Percentiles rank a stretch among this genome's conserved stretches.
Evolutionary conservation across 2,113 vertebrate genomes (phyloP).

Genomic region (Coreoperca whiteheadi): DNA sequence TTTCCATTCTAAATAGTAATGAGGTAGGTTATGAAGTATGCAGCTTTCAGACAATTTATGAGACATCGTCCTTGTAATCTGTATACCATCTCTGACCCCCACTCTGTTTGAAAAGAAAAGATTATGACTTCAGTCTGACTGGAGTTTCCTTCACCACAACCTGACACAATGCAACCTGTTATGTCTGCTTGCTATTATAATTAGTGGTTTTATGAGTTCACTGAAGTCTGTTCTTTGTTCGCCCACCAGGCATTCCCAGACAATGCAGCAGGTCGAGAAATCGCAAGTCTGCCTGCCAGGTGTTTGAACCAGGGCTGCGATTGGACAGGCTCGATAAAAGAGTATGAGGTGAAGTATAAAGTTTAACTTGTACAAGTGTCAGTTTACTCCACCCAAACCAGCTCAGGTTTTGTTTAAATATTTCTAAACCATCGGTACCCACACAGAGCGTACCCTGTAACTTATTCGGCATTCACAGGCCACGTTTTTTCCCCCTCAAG

Average conservation of each 20-base stretch:
- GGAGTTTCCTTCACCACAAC: constrained; percentile 26
- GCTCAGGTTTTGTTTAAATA: neutral
- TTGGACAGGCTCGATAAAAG: constrained; percentile 93
- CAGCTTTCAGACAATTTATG: neutral
- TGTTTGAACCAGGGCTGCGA: constrained; percentile 88
- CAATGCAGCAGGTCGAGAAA: constrained; percentile 93
- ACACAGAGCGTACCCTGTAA: neutral
- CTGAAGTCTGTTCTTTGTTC: neutral
- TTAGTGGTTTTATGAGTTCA: constrained; percentile 2
- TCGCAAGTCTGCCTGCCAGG: constrained; percentile 90
- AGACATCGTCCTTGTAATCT: neutral
- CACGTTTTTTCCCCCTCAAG: neutral
- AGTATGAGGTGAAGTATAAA: constrained; percentile 88
- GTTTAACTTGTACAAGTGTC: neutral
- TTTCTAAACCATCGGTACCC: neutral
- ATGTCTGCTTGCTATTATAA: constrained; percentile 23
- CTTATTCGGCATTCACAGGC: neutral
- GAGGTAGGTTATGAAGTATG: constrained; percentile 65
- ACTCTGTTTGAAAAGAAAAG: neutral
- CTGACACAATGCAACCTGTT: neutral
- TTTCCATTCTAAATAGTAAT: constrained; percentile 88
- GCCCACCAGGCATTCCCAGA: constrained; percentile 89
- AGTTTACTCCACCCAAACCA: neutral
- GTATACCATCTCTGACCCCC: neutral
- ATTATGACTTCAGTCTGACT: neutral